These are phyloP conservation scores for Turnix velox DNA, from an alignment of 2,113 vertebrate genomes.

Conservation along the genomic window DNA sequence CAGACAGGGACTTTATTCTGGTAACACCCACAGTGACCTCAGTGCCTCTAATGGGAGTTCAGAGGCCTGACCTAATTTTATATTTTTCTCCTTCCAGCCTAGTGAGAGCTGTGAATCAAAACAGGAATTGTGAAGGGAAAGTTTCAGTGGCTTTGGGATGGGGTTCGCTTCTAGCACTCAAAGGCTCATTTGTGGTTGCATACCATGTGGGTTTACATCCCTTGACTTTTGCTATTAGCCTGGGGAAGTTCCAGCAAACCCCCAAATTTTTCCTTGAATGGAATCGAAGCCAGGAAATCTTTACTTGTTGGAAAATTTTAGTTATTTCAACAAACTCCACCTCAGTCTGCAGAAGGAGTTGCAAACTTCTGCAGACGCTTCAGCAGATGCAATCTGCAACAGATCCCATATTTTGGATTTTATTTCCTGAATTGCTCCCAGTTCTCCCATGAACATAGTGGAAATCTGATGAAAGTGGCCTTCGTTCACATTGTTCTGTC, in stretches of 20 bases:
- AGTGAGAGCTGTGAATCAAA: not conserved
- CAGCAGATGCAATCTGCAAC: slow-evolving; percentile 14
- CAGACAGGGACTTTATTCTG: not conserved
- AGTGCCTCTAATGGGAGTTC: not conserved
- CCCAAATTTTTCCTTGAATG: not conserved
- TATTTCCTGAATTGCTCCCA: slow-evolving; percentile 48
- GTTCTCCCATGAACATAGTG: slow-evolving; percentile 2
- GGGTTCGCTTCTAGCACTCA: not conserved
- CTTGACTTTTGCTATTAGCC: not conserved
- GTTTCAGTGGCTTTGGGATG: not conserved
- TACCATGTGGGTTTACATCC: not conserved
- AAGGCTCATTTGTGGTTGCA: not conserved
- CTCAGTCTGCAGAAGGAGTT: not conserved
- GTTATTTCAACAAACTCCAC: not conserved
- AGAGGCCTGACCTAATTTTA: slow-evolving; percentile 6
- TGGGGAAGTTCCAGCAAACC: not conserved
- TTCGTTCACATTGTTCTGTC: not conserved
- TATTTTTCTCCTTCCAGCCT: not conserved
- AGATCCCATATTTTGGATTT: slow-evolving; percentile 6
- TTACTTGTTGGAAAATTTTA: slow-evolving; percentile 25
- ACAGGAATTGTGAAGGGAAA: not conserved
- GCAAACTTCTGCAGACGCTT: slow-evolving; percentile 29
- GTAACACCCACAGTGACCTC: not conserved
- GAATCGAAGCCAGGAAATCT: slow-evolving; percentile 19
- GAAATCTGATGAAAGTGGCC: slow-evolving; percentile 40